These are phyloP conservation scores for Solea senegalensis DNA, from an alignment of 2,113 vertebrate genomes.

Conservation along the genomic window DNA sequence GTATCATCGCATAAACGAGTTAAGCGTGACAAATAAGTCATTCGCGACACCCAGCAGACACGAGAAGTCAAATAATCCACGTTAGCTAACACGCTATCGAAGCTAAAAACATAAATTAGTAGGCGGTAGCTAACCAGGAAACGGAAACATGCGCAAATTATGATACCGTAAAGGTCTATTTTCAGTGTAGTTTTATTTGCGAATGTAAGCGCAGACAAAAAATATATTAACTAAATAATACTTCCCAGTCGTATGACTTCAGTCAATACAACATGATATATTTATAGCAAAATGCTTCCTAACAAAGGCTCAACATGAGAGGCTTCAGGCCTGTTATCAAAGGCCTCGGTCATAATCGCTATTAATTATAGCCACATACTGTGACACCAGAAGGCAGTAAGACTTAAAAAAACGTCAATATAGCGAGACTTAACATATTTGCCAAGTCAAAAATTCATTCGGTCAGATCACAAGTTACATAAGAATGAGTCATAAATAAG, in stretches of 20 bases:
- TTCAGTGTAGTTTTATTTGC: slow-evolving; percentile 31
- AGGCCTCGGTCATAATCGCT: slow-evolving; percentile 68
- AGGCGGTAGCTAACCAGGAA: slow-evolving; percentile 84
- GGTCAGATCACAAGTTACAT: neutral
- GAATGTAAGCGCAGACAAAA: neutral
- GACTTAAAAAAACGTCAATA: neutral
- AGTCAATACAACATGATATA: neutral
- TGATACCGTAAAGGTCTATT: slow-evolving; percentile 59
- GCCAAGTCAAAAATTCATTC: neutral
- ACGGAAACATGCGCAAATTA: slow-evolving; percentile 72
- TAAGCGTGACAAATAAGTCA: neutral
- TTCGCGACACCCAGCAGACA: neutral
- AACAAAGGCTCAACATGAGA: slow-evolving; percentile 71
- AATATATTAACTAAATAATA: neutral
- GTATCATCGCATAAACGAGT: too few relatives aligned
- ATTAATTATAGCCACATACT: slow-evolving; percentile 38
- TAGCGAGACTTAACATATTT: neutral
- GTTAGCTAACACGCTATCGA: slow-evolving; percentile 62
- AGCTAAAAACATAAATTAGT: slow-evolving; percentile 84
- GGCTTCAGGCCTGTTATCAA: slow-evolving; percentile 58
- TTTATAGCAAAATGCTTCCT: slow-evolving; percentile 45
- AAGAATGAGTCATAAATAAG: slow-evolving; percentile 28
- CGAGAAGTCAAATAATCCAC: slow-evolving; percentile 3
- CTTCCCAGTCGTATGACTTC: neutral
- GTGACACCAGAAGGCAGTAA: slow-evolving; percentile 1